Evolutionary conservation across 2,888 invertebrate genomes (phyloP).

Genomic region (Pseudococcus viburni): DNA sequence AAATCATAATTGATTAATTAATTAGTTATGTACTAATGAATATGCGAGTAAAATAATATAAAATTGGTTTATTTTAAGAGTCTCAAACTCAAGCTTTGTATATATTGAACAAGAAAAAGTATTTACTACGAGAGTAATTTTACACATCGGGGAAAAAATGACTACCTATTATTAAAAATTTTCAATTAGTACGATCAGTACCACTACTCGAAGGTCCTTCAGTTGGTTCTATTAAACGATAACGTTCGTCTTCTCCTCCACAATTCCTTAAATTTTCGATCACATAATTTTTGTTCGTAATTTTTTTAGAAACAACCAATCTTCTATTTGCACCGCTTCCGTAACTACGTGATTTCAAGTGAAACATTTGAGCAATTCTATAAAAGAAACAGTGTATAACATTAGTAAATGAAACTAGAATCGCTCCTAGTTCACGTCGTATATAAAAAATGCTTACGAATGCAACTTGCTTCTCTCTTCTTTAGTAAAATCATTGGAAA

Average conservation of each 20-base stretch:
- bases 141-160: no score
- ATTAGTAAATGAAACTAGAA: not conserved
- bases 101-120: not conserved
- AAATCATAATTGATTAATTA: not conserved
- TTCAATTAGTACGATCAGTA: constrained; percentile 14
- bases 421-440: not conserved
- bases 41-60: not conserved
- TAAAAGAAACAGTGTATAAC: constrained; percentile 66
- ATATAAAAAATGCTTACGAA: constrained; percentile 71
- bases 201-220: constrained; percentile 1
- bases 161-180: not conserved
- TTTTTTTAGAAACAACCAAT: constrained; percentile 73
- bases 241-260: constrained; percentile 74
- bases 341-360: constrained; percentile 74
- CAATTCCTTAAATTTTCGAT: constrained; percentile 72
- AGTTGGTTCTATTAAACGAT: constrained; percentile 72
- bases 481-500: constrained; percentile 76
- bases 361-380: constrained; percentile 72
- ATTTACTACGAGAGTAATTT: no score
- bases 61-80: not conserved
- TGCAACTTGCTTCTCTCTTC: constrained; percentile 78
- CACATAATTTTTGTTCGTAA: constrained; percentile 72
- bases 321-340: constrained; percentile 73
- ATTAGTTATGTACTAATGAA: not conserved
- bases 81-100: not conserved